These are phyloP conservation scores for Timema cristinae DNA, from an alignment of 2,888 invertebrate genomes.

Conservation along the genomic window DNA sequence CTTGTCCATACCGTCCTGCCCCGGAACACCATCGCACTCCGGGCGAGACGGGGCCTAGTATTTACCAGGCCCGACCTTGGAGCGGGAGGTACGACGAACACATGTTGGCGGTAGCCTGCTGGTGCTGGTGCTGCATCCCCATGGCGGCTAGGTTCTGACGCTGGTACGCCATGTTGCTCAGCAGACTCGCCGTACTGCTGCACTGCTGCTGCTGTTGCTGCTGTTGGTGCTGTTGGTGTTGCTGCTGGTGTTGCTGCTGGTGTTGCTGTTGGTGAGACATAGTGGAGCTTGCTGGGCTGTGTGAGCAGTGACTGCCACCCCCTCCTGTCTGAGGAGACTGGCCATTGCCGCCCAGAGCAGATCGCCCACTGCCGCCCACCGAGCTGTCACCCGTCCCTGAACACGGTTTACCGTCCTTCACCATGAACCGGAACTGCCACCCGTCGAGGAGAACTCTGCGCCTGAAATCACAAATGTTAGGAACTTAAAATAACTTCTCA, in stretches of 20 bases:
- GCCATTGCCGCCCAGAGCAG: constrained; percentile 39
- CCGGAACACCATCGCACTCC: too few relatives aligned
- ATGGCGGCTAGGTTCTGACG: constrained; percentile 43
- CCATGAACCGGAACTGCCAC: constrained; percentile 94
- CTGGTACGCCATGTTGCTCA: constrained; percentile 50
- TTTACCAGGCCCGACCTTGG: constrained; percentile 83
- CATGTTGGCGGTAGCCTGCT: constrained; percentile 43
- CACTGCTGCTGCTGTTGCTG: constrained; percentile 42
- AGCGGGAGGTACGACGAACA: constrained; percentile 80
- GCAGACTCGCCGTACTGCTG: constrained; percentile 48
- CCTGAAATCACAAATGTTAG: constrained; percentile 49
- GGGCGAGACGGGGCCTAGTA: neutral
- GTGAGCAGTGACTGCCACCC: constrained; percentile 33
- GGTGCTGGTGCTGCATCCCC: constrained; percentile 56
- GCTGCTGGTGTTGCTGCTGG: constrained; percentile 50
- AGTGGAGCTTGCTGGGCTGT: constrained; percentile 35
- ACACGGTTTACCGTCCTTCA: constrained; percentile 92
- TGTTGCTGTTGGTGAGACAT: constrained; percentile 38
- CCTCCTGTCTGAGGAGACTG: constrained; percentile 28
- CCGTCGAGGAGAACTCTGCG: constrained; percentile 85
- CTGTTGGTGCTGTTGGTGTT: constrained; percentile 50
- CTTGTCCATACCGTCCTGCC: too few relatives aligned
- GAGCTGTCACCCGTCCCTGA: constrained; percentile 55
- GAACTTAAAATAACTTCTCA: too few relatives aligned
- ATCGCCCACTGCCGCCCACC: constrained; percentile 44